Evolutionary conservation across 2,888 invertebrate genomes (phyloP), one percentile per base, ranked within the genome.

Genomic region (Omphaloscelis lunosa): DNA sequence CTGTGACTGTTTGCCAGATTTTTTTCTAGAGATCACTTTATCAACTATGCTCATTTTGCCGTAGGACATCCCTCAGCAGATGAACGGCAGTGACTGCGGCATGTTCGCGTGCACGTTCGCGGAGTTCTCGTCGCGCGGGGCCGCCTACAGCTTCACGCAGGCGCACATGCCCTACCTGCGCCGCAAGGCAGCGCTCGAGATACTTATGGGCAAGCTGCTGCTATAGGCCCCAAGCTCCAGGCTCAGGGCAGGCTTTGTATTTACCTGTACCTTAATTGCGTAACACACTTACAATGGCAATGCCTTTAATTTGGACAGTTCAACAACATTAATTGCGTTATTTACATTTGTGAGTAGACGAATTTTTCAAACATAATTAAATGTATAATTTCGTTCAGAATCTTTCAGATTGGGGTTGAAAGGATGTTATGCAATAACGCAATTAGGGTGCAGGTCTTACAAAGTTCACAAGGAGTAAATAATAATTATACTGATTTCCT

Each of bases 61-160:
- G 39, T 12, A 12, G 45, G 98, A 99, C 91, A 99, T 99, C 89
- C 99, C 99, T 0, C 98, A 98, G 88, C 99, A 99, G 93, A 98
- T 98, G 98, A 99, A 99, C 95, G 99, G 99, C 75, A 98, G 98
- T 92, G 99, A 99, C 95, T 99, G 99, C 94, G 99, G 99, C 12
- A 98, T 99, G 96, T 99, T 99, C 94, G 97, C 99, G 39, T 99
- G 99, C 94, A 99, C 99, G 93, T 99, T 98, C 96, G 99, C 99
- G 0, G 99, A 99, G 94, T 99, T 98, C 95, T 95, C 98, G 48
- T 97, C 98, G 0, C 97, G 99, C 68, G 97, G 98, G 92, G 98
- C 98, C 20, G 96, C 97, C 65, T 98, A 99, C 87, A 97, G 97
- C 1, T 99, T 99, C 95, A 97, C 97, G 6, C 99, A 99, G 96